phyloP scores from a whole-genome alignment of 2,113 vertebrate species.

The Alaudala cheleensis region DNA sequence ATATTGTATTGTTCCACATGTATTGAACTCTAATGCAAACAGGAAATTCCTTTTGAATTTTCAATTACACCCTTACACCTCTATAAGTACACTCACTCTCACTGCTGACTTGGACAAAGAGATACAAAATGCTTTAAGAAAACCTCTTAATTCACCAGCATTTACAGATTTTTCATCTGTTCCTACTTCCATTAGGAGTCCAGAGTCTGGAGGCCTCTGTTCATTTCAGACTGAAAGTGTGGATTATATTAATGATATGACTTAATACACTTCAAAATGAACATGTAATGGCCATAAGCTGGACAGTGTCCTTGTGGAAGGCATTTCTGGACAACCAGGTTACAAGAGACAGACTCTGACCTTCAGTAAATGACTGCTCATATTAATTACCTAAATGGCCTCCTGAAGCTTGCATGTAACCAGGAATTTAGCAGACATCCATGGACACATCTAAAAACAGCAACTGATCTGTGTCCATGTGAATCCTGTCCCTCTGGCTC shows the following conservation, averaged over 20 bases:
- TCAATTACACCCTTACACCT: background rate
- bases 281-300: background rate
- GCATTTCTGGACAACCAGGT: background rate
- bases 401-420: background rate
- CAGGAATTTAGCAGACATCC: background rate
- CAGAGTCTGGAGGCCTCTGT: background rate
- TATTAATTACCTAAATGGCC: background rate
- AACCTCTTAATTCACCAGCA: background rate
- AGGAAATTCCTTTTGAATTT: background rate
- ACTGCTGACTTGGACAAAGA: background rate
- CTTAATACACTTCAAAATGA: background rate
- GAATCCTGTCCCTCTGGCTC: background rate
- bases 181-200: background rate
- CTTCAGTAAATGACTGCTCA: background rate
- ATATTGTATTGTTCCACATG: background rate
- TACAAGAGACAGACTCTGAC: background rate
- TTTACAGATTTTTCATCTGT: background rate
- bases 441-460: background rate
- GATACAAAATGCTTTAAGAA: background rate
- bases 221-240: background rate
- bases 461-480: fast-evolving
- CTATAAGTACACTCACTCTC: background rate
- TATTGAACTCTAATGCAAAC: background rate
- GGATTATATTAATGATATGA: background rate
- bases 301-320: background rate